phyloP scores from a whole-genome alignment of 1,140 invertebrate genomes.

The Heliconius himera region DNA sequence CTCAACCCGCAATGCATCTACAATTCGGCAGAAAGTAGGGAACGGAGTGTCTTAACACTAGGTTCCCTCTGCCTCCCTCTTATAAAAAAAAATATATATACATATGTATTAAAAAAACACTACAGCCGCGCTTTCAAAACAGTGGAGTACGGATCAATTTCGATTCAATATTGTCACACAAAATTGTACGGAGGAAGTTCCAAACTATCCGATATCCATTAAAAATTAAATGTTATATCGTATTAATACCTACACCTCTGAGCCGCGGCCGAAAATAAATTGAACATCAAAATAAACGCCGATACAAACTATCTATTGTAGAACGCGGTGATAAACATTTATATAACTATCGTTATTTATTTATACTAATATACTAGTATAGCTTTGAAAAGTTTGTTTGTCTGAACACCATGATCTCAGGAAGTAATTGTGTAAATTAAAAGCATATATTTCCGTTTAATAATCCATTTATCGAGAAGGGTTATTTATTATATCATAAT shows the following conservation, averaged over 20 bases:
- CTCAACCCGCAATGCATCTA: too few species aligned
- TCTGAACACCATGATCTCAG: too few species aligned
- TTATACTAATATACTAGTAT: too few species aligned
- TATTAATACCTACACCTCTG: conserved; percentile 57
- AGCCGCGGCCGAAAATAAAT: conserved; percentile 52
- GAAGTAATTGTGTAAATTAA: too few species aligned
- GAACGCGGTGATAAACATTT: conserved; percentile 16
- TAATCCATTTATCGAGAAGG: too few species aligned
- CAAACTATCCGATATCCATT: conserved; percentile 51
- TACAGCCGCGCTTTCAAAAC: neutral
- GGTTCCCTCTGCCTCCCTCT: too few species aligned
- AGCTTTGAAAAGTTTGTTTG: too few species aligned
- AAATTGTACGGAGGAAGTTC: conserved; percentile 47
- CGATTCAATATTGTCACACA: conserved; percentile 49
- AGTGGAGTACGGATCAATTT: conserved; percentile 6
- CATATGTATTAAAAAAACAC: neutral
- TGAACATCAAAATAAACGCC: conserved; percentile 41
- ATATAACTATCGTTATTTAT: neutral
- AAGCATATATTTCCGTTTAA: too few species aligned
- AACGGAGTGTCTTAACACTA: too few species aligned
- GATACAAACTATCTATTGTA: neutral
- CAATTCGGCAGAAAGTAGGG: too few species aligned
- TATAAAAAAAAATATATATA: neutral
- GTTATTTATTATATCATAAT: too few species aligned
- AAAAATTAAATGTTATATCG: conserved; percentile 59